Base-by-base conservation (phyloP, 2,888 invertebrate species). In the Beris morrisii region DNA sequence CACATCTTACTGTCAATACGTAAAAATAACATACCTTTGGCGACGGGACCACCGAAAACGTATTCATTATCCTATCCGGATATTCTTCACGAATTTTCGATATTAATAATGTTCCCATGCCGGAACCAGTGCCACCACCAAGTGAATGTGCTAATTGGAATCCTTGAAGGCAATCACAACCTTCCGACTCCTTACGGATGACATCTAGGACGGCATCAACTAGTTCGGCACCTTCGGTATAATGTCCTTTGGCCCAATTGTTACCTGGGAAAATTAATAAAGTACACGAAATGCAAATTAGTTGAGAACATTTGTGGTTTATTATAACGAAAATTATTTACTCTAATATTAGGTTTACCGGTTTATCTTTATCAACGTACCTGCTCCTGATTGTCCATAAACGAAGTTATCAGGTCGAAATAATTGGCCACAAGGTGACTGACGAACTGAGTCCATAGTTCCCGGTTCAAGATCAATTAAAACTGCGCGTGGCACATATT, bases 181-280 rank as follows among this genome's bases (percentile, higher is more conserved):
- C 82, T 81, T 93, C 91, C 1, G 86, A 86, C 74, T 90, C 89
- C 73, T 86, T 87, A 71, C 89, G 83, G 12, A 88, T 83, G 5
- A 88, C 87, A 74, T 89, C 89, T 78, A 89, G 82, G 15, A 89
- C 87, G 0, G 90, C 84, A 70, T 90, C 92, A 75, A 84, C 88
- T 77, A 86, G 84, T 83, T 86, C 92, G 67, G 84, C 92, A 30
- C 92, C 92, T 76, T 91, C 91, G 6, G 92, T 91, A 82, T 92
- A 92, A 75, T 92, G 91, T 3, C 92, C 92, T 76, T 87, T 88
- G 71, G 93, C 93, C 94, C 93, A 94, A 81, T 94, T 94, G 82
- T 94, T 94, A 57, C 93, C 93, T 81, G 44, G n/a, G 7, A 4
- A 15, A 56, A 15, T 46, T 5, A 46, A 13, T 12, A 46, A 11